Base-by-base conservation (phyloP, 1,140 invertebrate species). In the Brachionus calyciflorus region DNA sequence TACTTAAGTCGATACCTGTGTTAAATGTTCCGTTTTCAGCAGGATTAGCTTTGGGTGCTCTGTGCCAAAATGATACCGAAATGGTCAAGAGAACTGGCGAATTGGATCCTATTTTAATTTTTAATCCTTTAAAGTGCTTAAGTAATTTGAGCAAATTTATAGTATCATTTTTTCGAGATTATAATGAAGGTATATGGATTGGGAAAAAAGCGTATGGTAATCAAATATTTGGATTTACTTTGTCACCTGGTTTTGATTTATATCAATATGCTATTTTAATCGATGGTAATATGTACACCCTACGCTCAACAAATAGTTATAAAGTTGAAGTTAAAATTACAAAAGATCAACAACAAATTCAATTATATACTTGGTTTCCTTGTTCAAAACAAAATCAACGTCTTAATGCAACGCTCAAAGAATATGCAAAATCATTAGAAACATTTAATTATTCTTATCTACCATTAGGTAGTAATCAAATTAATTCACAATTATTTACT, bases 251-350 rank as follows among this genome's bases (percentile, higher is more conserved):
- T 0, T 60, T 60, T 33, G 55, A 60, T 37, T 33, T 60, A 2
- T 60, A 60, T 28, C 55, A 60, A 60, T 60, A 60, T 60, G 55
- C 55, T 7, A 60, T 60, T 60, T 19, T 60, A 7, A 60, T 60
- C 17, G 55, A 60, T 33, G 55, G 55, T 17, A 60, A 60, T 28
- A 33, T 33, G n/a, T 60, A 60, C 19, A 37, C 28, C 10, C 55
- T 60, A 3, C 30, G 37, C 33, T 60, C 55, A 9, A 33, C 55
- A 3, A 60, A 60, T 33, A 60, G 37, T 19, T 37, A 60, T 30
- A 60, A 60, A 60, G 30, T 60, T 9, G 55, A 60, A 60, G 37
- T 60, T 17, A 33, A 33, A 60, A 40, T 60, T 21, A 60, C 55
- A n/a, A 60, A 60, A 33, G 55, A 60, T 33, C 33, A 28, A 33